A percentile compares a stretch with the other conserved stretches of the same genome.
These are phyloP conservation scores for Ceratitis capitata DNA, from an alignment of 1,140 invertebrate genomes.

Conservation along the genomic window DNA sequence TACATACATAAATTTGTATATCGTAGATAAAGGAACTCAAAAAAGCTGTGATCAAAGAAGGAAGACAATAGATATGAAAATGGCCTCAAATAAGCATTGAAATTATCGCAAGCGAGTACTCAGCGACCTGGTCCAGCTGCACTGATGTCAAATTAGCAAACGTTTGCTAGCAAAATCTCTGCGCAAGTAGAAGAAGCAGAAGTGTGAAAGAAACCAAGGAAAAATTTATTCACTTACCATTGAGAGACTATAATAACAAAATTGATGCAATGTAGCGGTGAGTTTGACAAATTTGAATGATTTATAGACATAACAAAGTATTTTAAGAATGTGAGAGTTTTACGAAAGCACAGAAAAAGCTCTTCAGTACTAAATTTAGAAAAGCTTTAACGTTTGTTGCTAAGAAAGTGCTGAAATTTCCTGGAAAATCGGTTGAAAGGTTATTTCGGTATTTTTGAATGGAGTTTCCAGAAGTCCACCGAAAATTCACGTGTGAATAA, in stretches of 20 bases:
- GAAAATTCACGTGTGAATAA: too few species aligned
- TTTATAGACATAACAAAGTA: too few species aligned
- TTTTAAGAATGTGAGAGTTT: too few species aligned
- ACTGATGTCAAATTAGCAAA: neutral
- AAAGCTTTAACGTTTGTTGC: too few species aligned
- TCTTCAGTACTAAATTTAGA: too few species aligned
- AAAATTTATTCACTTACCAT: slow-evolving; percentile 39
- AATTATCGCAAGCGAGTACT: neutral
- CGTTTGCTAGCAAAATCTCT: neutral
- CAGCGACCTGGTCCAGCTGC: neutral
- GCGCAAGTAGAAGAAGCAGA: neutral
- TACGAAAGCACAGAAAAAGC: too few species aligned
- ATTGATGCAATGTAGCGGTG: slow-evolving; percentile 65
- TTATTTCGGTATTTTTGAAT: too few species aligned
- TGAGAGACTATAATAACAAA: slow-evolving; percentile 35
- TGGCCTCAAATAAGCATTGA: neutral
- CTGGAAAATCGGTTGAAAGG: too few species aligned
- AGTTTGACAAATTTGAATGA: too few species aligned
- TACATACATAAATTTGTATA: too few species aligned
- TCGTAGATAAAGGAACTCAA: neutral
- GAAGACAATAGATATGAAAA: neutral
- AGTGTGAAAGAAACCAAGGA: neutral
- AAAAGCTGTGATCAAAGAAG: neutral
- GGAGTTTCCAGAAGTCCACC: too few species aligned
- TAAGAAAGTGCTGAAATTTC: too few species aligned